Evolutionary conservation across 2,797 vertebrate species (phyloP).

Genomic region (Kryptopterus vitreolus): DNA sequence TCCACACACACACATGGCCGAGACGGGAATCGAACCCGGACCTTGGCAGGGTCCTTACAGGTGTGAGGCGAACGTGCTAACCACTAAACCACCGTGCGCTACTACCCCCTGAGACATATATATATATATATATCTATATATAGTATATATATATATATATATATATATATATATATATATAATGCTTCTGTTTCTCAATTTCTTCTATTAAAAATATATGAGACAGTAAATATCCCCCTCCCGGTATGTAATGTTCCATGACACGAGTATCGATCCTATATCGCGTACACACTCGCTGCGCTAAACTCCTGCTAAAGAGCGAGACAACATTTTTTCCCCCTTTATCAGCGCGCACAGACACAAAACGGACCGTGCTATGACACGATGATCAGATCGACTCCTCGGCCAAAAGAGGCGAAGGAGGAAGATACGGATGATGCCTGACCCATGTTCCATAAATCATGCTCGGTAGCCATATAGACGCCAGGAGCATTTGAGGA

Average conservation of each 20-base stretch:
- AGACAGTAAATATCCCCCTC: neutral
- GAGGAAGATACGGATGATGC: neutral
- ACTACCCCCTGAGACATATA: no score
- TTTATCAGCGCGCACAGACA: slow-evolving; percentile 5
- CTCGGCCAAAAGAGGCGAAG: neutral
- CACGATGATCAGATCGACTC: neutral
- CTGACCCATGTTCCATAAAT: neutral
- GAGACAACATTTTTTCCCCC: neutral
- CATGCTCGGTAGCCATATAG: no score
- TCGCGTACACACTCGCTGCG: neutral
- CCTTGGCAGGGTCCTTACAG: no score
- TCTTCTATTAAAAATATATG: neutral
- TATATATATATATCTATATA: no score
- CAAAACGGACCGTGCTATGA: neutral
- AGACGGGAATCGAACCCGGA: no score
- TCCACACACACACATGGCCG: no score
- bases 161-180: neutral
- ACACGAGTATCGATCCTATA: neutral
- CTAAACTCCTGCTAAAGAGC: slow-evolving; percentile 2
- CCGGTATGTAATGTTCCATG: neutral
- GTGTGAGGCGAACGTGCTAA: no score
- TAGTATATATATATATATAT: no score
- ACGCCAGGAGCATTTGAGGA: neutral
- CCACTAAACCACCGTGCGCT: no score
- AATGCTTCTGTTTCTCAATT: neutral